phyloP scores from a whole-genome alignment of 2,113 vertebrate species.

The Rhagologus leucostigma region DNA sequence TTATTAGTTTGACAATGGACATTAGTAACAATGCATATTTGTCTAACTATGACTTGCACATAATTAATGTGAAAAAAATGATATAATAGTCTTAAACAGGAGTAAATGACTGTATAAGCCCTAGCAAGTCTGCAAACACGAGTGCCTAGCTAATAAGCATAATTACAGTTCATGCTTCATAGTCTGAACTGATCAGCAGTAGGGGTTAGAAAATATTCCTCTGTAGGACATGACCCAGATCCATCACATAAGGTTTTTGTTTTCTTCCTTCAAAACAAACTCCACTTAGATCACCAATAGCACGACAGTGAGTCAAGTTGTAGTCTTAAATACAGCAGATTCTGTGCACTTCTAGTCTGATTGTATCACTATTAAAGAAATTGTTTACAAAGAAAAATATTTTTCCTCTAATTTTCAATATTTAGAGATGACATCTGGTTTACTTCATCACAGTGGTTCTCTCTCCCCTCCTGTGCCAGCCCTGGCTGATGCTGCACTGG shows the following conservation, averaged over 20 bases:
- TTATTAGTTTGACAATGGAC: background rate
- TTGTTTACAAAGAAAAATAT: background rate
- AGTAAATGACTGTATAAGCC: background rate
- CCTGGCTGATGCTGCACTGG: background rate
- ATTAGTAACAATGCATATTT: background rate
- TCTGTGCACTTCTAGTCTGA: background rate
- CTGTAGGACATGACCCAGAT: background rate
- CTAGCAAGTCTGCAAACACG: background rate
- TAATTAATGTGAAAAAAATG: background rate
- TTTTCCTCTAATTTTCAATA: background rate
- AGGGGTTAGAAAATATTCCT: background rate
- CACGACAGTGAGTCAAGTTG: background rate
- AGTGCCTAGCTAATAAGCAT: background rate
- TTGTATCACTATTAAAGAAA: background rate
- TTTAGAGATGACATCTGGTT: background rate
- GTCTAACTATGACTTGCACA: background rate
- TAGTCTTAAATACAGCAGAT: fast-evolving
- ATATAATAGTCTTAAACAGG: background rate
- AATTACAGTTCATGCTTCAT: background rate
- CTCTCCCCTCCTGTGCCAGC: background rate
- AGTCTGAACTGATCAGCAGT: background rate
- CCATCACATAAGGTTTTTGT: background rate
- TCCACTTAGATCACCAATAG: background rate
- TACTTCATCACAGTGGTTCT: background rate
- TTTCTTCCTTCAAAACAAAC: background rate